A percentile compares a stretch with the other conserved stretches of the same genome.
phyloP scores from a whole-genome alignment of 2,113 vertebrate species.

The Gallinago paraguaiae region DNA sequence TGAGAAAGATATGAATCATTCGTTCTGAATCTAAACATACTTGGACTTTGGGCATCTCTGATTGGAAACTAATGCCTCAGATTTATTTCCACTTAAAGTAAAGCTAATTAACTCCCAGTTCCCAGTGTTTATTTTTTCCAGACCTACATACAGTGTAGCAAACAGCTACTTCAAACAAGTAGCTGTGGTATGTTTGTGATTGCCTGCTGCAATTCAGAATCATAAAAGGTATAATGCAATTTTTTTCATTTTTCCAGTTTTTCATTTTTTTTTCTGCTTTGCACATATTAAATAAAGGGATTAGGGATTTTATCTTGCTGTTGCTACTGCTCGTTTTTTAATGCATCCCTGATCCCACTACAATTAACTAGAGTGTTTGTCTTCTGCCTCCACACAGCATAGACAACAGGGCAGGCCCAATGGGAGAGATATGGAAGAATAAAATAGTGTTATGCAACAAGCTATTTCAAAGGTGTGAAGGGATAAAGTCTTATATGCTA shows the following conservation, averaged over 20 bases:
- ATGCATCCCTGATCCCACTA: not conserved
- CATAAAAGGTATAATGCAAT: not conserved
- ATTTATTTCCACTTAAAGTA: not conserved
- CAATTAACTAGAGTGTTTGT: not conserved
- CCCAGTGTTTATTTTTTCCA: not conserved
- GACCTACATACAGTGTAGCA: not conserved
- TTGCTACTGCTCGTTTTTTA: not conserved
- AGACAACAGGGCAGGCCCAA: not conserved
- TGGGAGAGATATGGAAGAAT: not conserved
- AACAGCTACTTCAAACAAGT: slow-evolving; percentile 18
- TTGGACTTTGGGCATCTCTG: not conserved
- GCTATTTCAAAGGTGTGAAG: not conserved
- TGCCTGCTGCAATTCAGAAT: not conserved
- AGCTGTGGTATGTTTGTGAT: not conserved
- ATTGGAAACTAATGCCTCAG: not conserved
- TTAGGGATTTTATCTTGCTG: not conserved
- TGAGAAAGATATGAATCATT: not conserved
- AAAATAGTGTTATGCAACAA: not conserved
- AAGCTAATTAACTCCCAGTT: not conserved
- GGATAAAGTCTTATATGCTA: not conserved
- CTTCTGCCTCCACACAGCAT: not conserved
- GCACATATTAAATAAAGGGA: not conserved
- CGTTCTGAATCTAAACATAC: not conserved
- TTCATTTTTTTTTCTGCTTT: not conserved
- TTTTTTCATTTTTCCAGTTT: not conserved